Base-by-base conservation (phyloP, 23 tunicate genomes). In the Clavelina lepadiformis region DNA sequence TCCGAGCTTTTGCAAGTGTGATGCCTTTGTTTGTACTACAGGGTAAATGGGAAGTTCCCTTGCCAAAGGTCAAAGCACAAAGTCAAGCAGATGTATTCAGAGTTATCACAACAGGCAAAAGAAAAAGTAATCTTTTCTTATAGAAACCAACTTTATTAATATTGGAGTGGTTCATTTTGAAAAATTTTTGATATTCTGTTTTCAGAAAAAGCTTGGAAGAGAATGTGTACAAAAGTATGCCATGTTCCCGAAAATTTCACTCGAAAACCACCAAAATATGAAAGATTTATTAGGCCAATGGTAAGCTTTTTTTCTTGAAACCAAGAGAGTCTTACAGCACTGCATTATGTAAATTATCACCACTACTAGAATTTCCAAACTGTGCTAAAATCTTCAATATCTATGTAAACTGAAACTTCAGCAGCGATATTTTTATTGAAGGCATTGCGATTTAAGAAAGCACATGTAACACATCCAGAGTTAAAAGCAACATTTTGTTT, bases 401-500 rank as follows among this genome's bases (percentile, higher is more conserved):
- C n/a, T n/a, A n/a, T n/a, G n/a, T n/a, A n/a, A n/a, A n/a, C n/a
- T n/a, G n/a, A n/a, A n/a, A n/a, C n/a, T n/a, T n/a, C n/a, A n/a
- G n/a, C n/a, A n/a, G n/a, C n/a, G n/a, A n/a, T n/a, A n/a, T n/a
- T n/a, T n/a, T n/a, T n/a, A n/a, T n/a, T n/a, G n/a, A 45, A 80
- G 87, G 98, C 92, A 3, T 68, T 91, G 31, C 76, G 98, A 20
- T 82, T 82, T 35, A 91, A 91, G 72, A 91, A 91, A 38, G 98
- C 98, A 3, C 91, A 91, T 60, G 98, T 91, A 25, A 91, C 98
- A 3, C 98, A 91, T 57, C 98, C 98, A 2, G 98, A 91, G 46
- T 34, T 91, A 5, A 82, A 91, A 77, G 86, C 98, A 18, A 91
- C 98, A 29, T 91, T 91, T 61, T 91, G 77, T 59, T 56, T 91